phyloP scores from a whole-genome alignment of 2,888 invertebrate genomes.

The Lumbricus terrestris region DNA sequence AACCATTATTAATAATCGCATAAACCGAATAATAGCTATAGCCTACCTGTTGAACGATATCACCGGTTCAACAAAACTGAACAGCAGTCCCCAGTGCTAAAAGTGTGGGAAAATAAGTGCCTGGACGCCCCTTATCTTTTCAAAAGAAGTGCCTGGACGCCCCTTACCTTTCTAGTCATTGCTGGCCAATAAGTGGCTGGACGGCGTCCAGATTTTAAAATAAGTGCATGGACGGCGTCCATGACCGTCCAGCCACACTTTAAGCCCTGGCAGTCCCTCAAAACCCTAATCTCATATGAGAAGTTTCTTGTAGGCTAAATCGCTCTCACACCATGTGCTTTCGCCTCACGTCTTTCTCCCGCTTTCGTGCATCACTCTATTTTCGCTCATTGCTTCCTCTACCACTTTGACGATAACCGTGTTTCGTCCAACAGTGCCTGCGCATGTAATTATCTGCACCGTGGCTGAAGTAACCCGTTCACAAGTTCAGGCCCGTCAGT shows the following conservation, averaged over 20 bases:
- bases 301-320: not conserved
- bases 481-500: not conserved
- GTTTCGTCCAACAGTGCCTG: not conserved
- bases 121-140: too few species aligned
- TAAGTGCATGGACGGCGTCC: too few species aligned
- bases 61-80: not conserved
- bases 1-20: not conserved
- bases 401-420: not conserved
- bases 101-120: too few species aligned
- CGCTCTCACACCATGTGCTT: not conserved
- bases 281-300: not conserved
- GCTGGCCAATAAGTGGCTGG: too few species aligned
- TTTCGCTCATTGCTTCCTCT: not conserved
- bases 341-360: not conserved
- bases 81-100: too few species aligned
- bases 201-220: too few species aligned
- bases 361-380: not conserved
- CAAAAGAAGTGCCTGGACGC: too few species aligned
- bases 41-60: not conserved
- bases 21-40: not conserved
- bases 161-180: too few species aligned
- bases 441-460: not conserved
- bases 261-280: not conserved
- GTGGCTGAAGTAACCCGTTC: not conserved
- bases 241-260: too few species aligned